phyloP scores from a whole-genome alignment of 2,888 invertebrate genomes.

The Bombyx huttoni region DNA sequence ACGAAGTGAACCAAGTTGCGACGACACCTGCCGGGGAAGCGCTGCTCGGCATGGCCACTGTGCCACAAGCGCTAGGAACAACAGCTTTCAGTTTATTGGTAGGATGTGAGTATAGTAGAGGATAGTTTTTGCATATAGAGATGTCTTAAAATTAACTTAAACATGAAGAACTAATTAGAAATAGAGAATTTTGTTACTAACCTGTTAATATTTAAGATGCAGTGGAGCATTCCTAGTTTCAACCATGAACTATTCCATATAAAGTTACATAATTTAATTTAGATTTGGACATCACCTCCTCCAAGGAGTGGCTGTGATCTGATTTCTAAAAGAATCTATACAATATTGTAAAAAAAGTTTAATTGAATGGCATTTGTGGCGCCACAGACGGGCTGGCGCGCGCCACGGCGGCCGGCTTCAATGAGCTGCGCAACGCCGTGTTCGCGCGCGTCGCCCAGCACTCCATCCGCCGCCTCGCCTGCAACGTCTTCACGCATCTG shows the following conservation, averaged over 20 bases:
- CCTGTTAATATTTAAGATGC: too few relatives aligned
- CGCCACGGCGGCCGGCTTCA: conserved; percentile 91
- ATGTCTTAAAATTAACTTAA: too few relatives aligned
- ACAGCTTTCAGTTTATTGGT: conserved; percentile 84
- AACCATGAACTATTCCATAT: too few relatives aligned
- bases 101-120: conserved; percentile 81
- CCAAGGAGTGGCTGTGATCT: too few relatives aligned
- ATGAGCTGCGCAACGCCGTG: conserved; percentile 97
- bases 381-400: conserved; percentile 95
- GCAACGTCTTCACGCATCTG: conserved; percentile 95
- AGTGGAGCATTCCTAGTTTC: too few relatives aligned
- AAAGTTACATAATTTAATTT: too few relatives aligned
- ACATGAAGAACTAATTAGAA: too few relatives aligned
- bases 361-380: too few relatives aligned
- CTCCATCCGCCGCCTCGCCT: conserved; percentile 94
- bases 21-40: conserved; percentile 54
- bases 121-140: not conserved
- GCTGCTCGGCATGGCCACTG: conserved; percentile 80
- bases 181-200: too few relatives aligned
- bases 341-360: too few relatives aligned
- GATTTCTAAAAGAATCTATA: too few relatives aligned
- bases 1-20: conserved; percentile 81
- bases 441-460: conserved; percentile 98
- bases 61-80: conserved; percentile 85
- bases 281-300: too few relatives aligned